Evolutionary conservation across 2,113 vertebrate species (phyloP).

Genomic region (Lampris incognitus): DNA sequence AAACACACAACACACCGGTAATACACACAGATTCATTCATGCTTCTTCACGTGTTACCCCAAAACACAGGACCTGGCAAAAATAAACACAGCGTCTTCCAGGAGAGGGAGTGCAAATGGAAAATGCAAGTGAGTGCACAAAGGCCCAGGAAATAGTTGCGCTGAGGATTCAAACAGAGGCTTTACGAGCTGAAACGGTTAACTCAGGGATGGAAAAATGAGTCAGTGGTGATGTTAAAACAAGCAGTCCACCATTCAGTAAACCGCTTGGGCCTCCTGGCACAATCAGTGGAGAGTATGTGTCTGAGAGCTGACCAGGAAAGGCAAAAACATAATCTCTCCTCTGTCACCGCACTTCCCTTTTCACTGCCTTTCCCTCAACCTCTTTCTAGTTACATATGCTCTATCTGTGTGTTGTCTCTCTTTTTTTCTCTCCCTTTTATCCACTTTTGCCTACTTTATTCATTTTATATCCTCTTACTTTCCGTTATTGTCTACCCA

Average conservation of each 20-base stretch:
- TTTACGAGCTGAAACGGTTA: neutral
- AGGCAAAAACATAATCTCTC: conserved; percentile 11
- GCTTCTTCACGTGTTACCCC: neutral
- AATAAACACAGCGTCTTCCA: neutral
- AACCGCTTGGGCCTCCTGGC: conserved; percentile 14
- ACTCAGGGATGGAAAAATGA: conserved; percentile 28
- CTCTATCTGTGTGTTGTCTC: neutral
- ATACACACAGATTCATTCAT: neutral
- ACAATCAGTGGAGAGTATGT: neutral
- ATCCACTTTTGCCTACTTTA: no score
- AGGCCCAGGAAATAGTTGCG: conserved; percentile 8
- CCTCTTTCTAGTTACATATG: neutral
- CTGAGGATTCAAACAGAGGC: neutral
- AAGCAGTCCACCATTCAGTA: conserved; percentile 8
- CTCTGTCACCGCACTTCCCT: neutral
- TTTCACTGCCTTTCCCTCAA: neutral
- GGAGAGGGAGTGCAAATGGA: neutral
- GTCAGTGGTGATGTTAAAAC: conserved; percentile 45
- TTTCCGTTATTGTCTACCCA: neutral
- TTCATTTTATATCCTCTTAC: no score
- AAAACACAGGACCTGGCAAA: neutral
- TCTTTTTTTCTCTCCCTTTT: neutral
- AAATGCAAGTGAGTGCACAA: neutral
- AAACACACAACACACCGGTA: neutral
- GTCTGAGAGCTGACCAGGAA: conserved; percentile 13